Conservation (phyloP, 2,797 vertebrate genomes). For the Nyctalus aviator region DNA sequence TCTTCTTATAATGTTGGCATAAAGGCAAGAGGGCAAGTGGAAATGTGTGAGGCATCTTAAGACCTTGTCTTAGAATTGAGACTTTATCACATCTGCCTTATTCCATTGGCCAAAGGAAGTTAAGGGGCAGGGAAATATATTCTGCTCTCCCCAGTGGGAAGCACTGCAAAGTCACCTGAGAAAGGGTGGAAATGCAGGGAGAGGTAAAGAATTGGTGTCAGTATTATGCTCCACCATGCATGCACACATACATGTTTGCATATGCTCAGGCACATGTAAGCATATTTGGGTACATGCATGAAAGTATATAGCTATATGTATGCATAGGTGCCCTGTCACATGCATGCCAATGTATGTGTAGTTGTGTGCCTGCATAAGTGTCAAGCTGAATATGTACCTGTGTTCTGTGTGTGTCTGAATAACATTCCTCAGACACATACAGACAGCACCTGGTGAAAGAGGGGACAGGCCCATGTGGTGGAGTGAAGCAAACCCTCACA, state of each 20-base stretch:
- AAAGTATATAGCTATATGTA: neutral
- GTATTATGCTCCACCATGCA: neutral
- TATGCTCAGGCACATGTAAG: neutral
- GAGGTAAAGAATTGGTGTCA: neutral
- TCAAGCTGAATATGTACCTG: neutral
- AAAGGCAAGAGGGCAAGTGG: neutral
- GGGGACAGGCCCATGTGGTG: rapidly evolving
- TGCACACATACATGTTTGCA: neutral
- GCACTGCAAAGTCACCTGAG: neutral
- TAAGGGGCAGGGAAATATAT: neutral
- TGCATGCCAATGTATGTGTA: neutral
- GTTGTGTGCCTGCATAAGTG: neutral
- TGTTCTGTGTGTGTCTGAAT: neutral
- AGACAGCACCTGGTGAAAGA: neutral
- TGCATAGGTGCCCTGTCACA: neutral
- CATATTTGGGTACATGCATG: neutral
- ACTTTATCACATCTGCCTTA: neutral
- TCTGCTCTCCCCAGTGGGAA: neutral
- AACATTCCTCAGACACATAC: neutral
- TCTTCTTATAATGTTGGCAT: neutral
- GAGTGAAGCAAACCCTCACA: neutral
- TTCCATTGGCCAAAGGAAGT: constrained; percentile 17
- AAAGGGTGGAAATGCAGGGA: neutral
- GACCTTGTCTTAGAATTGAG: neutral
- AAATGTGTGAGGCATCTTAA: neutral